These are phyloP conservation scores for Lissocephala sabroskyi DNA, from an alignment of 2,888 invertebrate species.

Conservation along the genomic window DNA sequence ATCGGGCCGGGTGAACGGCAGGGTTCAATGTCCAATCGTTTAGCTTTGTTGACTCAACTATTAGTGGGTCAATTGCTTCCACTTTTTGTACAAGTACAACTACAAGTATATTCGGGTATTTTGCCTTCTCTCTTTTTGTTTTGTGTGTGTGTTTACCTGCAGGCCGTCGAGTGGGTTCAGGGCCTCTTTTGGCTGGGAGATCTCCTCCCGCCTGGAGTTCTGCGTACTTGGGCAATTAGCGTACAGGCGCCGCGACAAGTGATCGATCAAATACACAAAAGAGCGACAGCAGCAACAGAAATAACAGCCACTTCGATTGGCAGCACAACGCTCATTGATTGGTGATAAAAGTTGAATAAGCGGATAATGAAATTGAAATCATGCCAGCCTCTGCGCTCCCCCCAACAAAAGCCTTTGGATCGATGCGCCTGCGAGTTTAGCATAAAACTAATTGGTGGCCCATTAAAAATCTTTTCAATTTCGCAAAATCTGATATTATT, in stretches of 20 bases:
- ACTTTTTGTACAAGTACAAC: background rate
- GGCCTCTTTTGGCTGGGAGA: no score
- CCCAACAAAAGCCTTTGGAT: no score
- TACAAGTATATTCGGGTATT: background rate
- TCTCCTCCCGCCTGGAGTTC: no score
- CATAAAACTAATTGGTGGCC: slow-evolving; percentile 38
- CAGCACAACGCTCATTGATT: slow-evolving; percentile 41
- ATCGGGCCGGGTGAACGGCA: slow-evolving; percentile 5
- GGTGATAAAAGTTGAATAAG: slow-evolving; percentile 67
- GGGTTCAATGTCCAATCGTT: slow-evolving; percentile 48
- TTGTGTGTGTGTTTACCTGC: background rate
- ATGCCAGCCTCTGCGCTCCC: slow-evolving; percentile 23
- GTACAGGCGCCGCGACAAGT: slow-evolving; percentile 18
- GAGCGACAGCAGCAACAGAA: slow-evolving; percentile 18
- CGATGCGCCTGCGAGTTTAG: background rate
- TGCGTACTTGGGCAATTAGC: slow-evolving; percentile 55
- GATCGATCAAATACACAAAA: slow-evolving; percentile 24
- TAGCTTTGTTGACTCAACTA: slow-evolving; percentile 2
- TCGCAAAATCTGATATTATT: slow-evolving; percentile 37
- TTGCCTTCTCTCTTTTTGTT: background rate
- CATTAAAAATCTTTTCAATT: slow-evolving; percentile 36
- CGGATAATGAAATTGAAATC: slow-evolving; percentile 52
- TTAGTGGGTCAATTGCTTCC: no score
- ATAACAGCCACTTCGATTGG: slow-evolving; percentile 12
- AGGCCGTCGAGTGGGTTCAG: background rate